A percentile compares a stretch with the other conserved stretches of the same genome.
Conservation (phyloP, 2,888 invertebrate genomes). For the Drosophila antonietae region DNA sequence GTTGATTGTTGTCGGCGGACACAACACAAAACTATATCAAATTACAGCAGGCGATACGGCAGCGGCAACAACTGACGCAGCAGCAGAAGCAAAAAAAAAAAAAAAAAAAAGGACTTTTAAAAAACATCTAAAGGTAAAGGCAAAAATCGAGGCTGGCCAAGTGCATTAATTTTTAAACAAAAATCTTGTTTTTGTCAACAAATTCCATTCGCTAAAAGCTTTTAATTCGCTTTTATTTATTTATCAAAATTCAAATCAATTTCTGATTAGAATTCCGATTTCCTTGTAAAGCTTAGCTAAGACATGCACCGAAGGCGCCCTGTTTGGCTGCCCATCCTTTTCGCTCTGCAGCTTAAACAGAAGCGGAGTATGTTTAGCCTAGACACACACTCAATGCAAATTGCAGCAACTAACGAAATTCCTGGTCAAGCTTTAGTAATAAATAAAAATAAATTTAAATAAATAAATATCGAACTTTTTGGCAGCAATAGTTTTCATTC, state of each 20-base stretch:
- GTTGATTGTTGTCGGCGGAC: slow-evolving; percentile 74
- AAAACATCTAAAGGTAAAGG: neutral
- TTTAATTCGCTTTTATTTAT: neutral
- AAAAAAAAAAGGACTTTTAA: too few species aligned
- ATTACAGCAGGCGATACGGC: slow-evolving; percentile 50
- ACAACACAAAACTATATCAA: slow-evolving; percentile 73
- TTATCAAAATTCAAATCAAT: neutral
- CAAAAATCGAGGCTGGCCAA: slow-evolving; percentile 8
- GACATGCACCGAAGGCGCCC: neutral
- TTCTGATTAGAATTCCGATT: neutral
- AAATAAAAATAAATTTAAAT: too few species aligned
- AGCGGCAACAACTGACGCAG: neutral
- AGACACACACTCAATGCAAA: neutral
- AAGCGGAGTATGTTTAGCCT: neutral
- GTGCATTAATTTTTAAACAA: neutral
- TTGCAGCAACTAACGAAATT: neutral
- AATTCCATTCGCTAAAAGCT: neutral
- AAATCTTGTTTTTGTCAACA: neutral
- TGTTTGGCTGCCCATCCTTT: too few species aligned
- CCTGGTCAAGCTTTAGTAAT: neutral
- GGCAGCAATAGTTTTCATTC: neutral
- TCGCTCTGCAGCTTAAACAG: neutral
- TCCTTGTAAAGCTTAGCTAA: neutral
- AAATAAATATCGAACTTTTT: too few species aligned
- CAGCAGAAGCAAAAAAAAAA: neutral